Evolutionary conservation across 2,113 vertebrate genomes (phyloP).

Genomic region (Mustela nigripes): DNA sequence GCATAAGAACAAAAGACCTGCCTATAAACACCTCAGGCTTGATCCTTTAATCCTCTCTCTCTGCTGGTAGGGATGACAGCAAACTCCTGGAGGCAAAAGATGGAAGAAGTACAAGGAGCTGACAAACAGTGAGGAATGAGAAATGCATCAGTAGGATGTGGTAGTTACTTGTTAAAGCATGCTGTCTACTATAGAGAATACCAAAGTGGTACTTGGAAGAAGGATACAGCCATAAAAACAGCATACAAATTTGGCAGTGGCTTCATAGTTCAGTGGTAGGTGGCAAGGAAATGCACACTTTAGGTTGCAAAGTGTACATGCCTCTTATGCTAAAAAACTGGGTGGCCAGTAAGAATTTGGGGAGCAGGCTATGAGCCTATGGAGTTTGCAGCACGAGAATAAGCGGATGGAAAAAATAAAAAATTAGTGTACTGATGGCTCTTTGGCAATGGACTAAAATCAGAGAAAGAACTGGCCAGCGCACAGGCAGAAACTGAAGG

Average conservation of each 20-base stretch:
- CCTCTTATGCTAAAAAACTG: neutral
- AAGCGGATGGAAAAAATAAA: neutral
- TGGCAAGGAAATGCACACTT: neutral
- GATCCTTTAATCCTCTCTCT: neutral
- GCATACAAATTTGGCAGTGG: neutral
- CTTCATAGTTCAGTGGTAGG: neutral
- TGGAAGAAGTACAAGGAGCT: neutral
- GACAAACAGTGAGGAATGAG: neutral
- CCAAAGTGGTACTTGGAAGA: neutral
- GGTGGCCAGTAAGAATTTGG: neutral
- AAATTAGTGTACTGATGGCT: neutral
- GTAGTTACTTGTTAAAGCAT: neutral
- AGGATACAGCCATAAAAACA: neutral
- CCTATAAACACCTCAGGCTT: neutral
- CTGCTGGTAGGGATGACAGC: neutral
- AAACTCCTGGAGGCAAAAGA: neutral
- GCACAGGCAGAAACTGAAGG: neutral
- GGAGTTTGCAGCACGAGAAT: neutral
- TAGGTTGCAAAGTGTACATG: neutral
- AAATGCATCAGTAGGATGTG: neutral
- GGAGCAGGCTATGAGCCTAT: neutral
- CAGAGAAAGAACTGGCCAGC: neutral
- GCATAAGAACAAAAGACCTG: neutral
- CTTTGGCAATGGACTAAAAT: neutral
- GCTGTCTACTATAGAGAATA: neutral